A percentile compares a stretch with the other conserved stretches of the same genome.
Conservation (phyloP, 2,888 invertebrate genomes). For the Cistogaster globosa region DNA sequence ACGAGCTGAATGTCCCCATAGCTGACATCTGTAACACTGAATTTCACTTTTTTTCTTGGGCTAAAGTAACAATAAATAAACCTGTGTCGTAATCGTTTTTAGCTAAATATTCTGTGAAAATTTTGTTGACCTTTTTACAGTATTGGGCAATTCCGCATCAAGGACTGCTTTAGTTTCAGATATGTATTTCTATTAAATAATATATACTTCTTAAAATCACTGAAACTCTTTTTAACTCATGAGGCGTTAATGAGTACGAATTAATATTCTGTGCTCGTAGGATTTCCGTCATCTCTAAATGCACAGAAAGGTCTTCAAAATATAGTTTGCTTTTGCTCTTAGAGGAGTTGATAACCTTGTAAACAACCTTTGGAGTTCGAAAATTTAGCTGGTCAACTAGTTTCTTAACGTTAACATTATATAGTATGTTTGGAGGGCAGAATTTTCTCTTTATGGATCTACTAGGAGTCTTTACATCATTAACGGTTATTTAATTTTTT, state of each 20-base stretch:
- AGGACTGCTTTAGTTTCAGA: too few species aligned
- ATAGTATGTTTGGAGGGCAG: too few species aligned
- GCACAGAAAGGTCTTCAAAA: not conserved
- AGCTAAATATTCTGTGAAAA: conserved; percentile 1
- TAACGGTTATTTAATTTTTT: too few species aligned
- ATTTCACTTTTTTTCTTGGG: conserved; percentile 15
- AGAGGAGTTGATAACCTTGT: too few species aligned
- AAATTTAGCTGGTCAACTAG: too few species aligned
- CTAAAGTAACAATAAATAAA: conserved; percentile 21
- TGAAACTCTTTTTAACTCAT: not conserved
- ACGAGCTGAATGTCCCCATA: conserved; percentile 15
- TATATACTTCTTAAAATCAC: conserved; percentile 17
- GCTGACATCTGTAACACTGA: conserved; percentile 1
- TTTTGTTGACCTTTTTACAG: conserved; percentile 5
- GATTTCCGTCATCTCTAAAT: not conserved
- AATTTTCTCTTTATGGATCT: too few species aligned
- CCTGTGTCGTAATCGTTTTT: conserved; percentile 22
- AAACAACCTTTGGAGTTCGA: too few species aligned
- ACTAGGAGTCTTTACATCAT: too few species aligned
- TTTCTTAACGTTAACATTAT: too few species aligned
- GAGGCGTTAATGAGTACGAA: not conserved
- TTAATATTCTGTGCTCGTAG: too few species aligned
- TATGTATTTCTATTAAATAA: not conserved
- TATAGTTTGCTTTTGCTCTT: not conserved
- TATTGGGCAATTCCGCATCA: too few species aligned